Base-by-base conservation (phyloP, 2,888 invertebrate species). In the Piscicola geometra region DNA sequence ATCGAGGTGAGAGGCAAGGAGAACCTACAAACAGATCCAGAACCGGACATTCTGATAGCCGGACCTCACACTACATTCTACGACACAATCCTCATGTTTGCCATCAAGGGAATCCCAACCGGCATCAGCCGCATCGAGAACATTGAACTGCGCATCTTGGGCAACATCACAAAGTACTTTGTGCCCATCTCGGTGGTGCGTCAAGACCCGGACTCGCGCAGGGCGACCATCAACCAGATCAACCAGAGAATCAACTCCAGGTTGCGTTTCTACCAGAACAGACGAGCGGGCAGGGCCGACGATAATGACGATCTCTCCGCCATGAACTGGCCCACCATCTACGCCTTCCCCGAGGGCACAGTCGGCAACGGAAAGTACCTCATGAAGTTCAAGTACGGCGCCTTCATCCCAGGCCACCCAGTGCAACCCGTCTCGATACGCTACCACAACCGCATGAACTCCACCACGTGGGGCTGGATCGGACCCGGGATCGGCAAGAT, bases 281-380 rank as follows among this genome's bases (percentile, higher is more conserved):
- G 35, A 36, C 9, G 15, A 25, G 21, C 9, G 21, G 73, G 73
- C 5, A 30, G 1, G 1, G 36, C 12, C n/a, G 41, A 73, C 9
- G 64, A 0, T 18, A 9, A 64, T 1, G 1, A 60, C 15, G 50
- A n/a, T 25, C 56, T 36, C 35, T n/a, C 3, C 25, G 35, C 64
- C 5, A 89, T 90, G 0, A 90, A 91, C 79, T 96, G 94, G 94
- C 93, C 94, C 0, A 93, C 93, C 88, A 90, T 96, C 73, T 89
- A 94, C 77, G 93, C 96, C 82, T 97, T 96, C 86, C 94, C 96
- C 0, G 96, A 97, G 85, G 96, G 95, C 70, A 97, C 96, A 0
- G 95, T 95, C 85, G 94, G 95, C 41, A 97, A 97, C 87, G 90
- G 95, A 41, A 91, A 91, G 0, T 93, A 93, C 83, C 87, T 97